phyloP scores from a whole-genome alignment of 2,113 vertebrate genomes.

The Laticauda colubrina region DNA sequence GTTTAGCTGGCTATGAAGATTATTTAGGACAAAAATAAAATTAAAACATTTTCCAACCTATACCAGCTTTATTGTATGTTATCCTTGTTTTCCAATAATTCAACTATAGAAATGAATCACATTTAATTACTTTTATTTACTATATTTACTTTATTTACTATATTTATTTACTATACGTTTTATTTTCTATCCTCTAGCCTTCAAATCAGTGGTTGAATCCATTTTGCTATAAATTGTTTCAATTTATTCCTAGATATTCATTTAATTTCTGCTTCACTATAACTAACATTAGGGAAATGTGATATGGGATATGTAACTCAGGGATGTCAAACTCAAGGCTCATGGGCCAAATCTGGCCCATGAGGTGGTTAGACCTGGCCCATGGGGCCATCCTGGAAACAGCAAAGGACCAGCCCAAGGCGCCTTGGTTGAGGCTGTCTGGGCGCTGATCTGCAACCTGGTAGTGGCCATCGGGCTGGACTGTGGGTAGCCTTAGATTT shows the following conservation, averaged over 20 bases:
- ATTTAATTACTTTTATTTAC: neutral
- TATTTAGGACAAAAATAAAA: neutral
- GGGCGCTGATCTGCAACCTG: too few species aligned
- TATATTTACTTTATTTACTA: too few species aligned
- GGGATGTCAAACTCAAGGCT: too few species aligned
- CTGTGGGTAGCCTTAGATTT: too few species aligned
- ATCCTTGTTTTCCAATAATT: rapidly evolving
- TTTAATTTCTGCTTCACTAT: neutral
- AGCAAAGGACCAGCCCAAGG: too few species aligned
- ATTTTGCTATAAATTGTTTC: neutral
- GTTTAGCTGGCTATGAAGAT: neutral
- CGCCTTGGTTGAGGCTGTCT: too few species aligned
- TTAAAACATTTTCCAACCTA: neutral
- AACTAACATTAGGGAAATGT: neutral
- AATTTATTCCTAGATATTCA: neutral
- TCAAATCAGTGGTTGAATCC: neutral
- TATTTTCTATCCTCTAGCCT: neutral
- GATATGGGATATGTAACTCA: neutral
- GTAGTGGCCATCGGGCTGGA: too few species aligned
- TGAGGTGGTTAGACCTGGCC: too few species aligned
- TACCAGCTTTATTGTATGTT: rapidly evolving
- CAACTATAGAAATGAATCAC: neutral
- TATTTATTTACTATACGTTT: neutral
- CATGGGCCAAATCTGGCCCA: too few species aligned
- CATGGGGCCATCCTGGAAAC: too few species aligned